These are phyloP conservation scores for Saccostrea glomerata DNA, from an alignment of 1,140 invertebrate species.

Conservation along the genomic window DNA sequence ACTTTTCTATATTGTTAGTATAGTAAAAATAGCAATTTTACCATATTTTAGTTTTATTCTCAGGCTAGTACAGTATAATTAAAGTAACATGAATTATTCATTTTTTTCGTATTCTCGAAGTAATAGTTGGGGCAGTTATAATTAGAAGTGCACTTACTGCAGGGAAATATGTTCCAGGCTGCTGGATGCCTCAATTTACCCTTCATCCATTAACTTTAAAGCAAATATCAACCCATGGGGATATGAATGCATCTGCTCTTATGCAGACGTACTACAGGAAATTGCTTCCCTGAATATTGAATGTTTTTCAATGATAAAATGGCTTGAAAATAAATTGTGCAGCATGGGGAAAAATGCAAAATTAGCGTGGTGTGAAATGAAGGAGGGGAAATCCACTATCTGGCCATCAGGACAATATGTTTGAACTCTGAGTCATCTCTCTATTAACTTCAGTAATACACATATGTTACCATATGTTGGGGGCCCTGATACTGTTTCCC, in stretches of 20 bases:
- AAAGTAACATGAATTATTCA: too few species aligned
- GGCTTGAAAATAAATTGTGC: not conserved
- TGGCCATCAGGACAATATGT: not conserved
- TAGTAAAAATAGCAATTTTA: too few species aligned
- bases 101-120: too few species aligned
- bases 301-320: not conserved
- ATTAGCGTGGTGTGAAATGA: not conserved
- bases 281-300: slow-evolving; percentile 16
- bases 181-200: not conserved
- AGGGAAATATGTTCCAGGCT: not conserved
- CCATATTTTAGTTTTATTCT: too few species aligned
- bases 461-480: slow-evolving; percentile 25
- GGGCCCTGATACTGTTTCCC: not conserved
- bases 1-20: too few species aligned
- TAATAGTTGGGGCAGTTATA: too few species aligned
- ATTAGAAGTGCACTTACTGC: too few species aligned
- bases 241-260: not conserved
- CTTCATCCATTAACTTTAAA: not conserved
- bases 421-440: not conserved
- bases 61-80: too few species aligned
- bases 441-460: not conserved
- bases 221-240: not conserved
- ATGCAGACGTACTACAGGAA: not conserved
- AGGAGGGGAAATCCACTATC: not conserved
- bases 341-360: not conserved